phyloP scores from a whole-genome alignment of 2,888 invertebrate genomes.

The Dynastes hyllus region DNA sequence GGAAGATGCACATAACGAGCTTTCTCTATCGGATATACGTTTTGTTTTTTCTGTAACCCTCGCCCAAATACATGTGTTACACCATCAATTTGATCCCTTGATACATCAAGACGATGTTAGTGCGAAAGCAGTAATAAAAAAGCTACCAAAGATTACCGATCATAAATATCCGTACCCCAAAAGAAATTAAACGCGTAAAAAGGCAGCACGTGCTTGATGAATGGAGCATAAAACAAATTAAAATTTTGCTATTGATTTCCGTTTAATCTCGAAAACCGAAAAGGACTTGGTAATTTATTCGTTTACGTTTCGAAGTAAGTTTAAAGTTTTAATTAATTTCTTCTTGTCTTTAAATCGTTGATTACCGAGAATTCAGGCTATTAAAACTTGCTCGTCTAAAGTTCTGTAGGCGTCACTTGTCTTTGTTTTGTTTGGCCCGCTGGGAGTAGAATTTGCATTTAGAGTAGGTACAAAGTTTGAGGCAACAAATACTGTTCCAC shows the following conservation, averaged over 20 bases:
- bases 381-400: constrained; percentile 60
- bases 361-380: constrained; percentile 56
- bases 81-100: constrained; percentile 54
- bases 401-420: constrained; percentile 58
- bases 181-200: constrained; percentile 51
- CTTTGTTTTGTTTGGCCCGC: constrained; percentile 65
- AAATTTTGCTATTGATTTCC: neutral
- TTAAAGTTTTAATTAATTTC: constrained; percentile 48
- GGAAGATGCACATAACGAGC: constrained; percentile 60
- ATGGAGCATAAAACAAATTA: neutral
- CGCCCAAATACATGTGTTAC: constrained; percentile 63
- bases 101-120: constrained; percentile 63
- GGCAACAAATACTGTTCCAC: constrained; percentile 65
- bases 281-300: constrained; percentile 38
- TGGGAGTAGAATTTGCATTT: constrained; percentile 68
- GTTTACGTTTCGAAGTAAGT: constrained; percentile 32
- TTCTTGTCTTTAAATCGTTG: constrained; percentile 53
- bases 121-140: constrained; percentile 63
- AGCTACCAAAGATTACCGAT: constrained; percentile 63
- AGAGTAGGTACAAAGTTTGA: constrained; percentile 69
- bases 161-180: constrained; percentile 51
- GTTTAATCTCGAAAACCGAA: constrained; percentile 1
- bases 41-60: constrained; percentile 60
- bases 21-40: constrained; percentile 57
- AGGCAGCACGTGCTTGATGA: neutral